A percentile compares a stretch with the other conserved stretches of the same genome.
phyloP scores from a whole-genome alignment of 2,797 vertebrate species.

The Myripristis murdjan region DNA sequence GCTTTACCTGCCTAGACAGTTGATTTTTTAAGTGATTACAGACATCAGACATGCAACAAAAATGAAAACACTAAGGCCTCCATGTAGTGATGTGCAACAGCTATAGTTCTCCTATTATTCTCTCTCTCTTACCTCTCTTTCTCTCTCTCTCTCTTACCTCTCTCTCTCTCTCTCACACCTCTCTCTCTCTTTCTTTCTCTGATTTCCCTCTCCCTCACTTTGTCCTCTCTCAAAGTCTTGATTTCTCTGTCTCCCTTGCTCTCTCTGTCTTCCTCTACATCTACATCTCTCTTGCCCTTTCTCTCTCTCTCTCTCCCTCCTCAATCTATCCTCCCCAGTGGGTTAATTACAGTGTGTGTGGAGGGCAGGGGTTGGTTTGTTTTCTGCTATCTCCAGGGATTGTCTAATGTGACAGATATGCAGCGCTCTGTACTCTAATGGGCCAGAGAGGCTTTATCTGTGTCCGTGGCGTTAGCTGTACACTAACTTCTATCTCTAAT shows the following conservation, averaged over 20 bases:
- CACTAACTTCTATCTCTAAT: conserved; percentile 69
- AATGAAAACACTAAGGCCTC: conserved; percentile 46
- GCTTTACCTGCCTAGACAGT: conserved; percentile 21
- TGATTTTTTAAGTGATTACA: conserved; percentile 65
- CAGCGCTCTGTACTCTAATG: conserved; percentile 70
- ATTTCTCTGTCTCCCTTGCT: neutral
- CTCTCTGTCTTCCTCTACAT: neutral
- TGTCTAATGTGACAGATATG: conserved; percentile 79
- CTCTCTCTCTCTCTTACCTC: neutral
- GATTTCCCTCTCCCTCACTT: conserved; percentile 5
- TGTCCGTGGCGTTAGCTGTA: conserved; percentile 60
- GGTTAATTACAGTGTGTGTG: conserved; percentile 77
- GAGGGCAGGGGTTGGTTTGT: conserved; percentile 73
- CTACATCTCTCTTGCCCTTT: too few species aligned
- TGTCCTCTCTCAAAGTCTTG: too few species aligned
- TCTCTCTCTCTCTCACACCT: conserved; percentile 16
- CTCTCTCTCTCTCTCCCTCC: conserved; percentile 22
- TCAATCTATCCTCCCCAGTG: conserved; percentile 73
- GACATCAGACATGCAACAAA: conserved; percentile 54
- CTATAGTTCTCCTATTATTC: conserved; percentile 44
- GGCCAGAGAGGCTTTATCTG: conserved; percentile 65
- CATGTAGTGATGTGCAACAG: conserved; percentile 40
- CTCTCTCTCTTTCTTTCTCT: conserved; percentile 34
- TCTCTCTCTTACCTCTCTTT: conserved; percentile 24
- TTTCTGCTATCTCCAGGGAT: conserved; percentile 65